Evolutionary conservation across 2,888 invertebrate species (phyloP), one percentile per base, ranked within the genome.

Genomic region (Trichopria drosophilae): DNA sequence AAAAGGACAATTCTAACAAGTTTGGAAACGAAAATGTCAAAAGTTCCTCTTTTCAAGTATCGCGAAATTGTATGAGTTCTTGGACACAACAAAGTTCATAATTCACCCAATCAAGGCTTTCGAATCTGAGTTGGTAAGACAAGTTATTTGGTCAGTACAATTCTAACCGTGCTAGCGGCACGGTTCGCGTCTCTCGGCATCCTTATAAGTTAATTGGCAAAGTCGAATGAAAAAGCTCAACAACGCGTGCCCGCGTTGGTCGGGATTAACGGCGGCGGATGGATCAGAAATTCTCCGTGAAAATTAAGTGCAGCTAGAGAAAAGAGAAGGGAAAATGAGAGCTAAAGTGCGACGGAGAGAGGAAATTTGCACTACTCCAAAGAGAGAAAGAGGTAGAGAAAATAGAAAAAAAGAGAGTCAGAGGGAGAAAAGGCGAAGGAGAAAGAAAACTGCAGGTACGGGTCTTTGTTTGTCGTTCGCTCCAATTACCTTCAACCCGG

Each of bases 391-490:
- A 55, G 53, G 2, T n/a, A 24, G 42, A 3, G 24, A 23, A n/a
- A n/a, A n/a, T n/a, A 46, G 50, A 45, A 13, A 34, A 42, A 47
- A 34, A 31, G 53, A 35, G 48, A 28, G 23, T 26, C 42, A 22
- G 44, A 26, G 46, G 36, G 43, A 22, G 51, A 28, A 49, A 47
- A 46, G 39, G 43, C 9, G 43, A 46, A 41, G 45, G 55, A 53
- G 41, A 52, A 48, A 55, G 55, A 49, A 46, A 47, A 41, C 45
- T 41, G 50, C 55, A 45, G 55, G 55, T 58, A 58, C 57, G 65
- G 62, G 65, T 65, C 70, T 73, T 73, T 74, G 73, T 74, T 74
- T 74, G 72, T 73, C 72, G 73, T 73, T 72, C 73, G 73, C 73
- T 74, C 72, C 73, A 73, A 74, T 74, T 73, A 74, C 72, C 74